Conservation (phyloP, 2,797 vertebrate genomes). For the Anguilla megastoma region DNA sequence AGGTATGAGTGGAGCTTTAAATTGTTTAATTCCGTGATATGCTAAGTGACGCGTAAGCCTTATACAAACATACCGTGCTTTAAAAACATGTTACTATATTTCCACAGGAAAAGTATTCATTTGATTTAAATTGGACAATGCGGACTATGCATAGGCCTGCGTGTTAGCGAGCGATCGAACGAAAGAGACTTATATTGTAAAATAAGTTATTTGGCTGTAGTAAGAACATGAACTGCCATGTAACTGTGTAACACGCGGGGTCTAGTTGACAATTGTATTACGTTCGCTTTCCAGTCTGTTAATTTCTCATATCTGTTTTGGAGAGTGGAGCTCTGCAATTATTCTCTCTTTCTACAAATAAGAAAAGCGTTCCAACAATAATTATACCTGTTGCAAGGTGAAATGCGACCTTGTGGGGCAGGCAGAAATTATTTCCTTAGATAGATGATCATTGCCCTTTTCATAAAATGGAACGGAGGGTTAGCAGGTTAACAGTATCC, state of each 20-base stretch:
- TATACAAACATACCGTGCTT: not conserved
- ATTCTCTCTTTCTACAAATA: not conserved
- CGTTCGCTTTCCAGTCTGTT: not conserved
- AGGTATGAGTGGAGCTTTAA: slow-evolving; percentile 63
- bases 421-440: not conserved
- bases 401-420: not conserved
- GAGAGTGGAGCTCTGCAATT: not conserved
- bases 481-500: not conserved
- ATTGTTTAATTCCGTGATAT: not conserved
- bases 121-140: not conserved
- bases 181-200: not conserved
- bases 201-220: not conserved
- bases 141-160: no score
- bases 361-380: not conserved
- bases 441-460: not conserved
- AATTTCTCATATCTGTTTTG: not conserved
- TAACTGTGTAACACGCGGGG: not conserved
- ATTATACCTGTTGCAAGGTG: not conserved
- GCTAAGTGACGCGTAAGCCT: not conserved
- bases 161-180: no score
- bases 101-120: not conserved
- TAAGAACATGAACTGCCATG: not conserved
- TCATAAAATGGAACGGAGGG: not conserved
- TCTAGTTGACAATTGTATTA: not conserved
- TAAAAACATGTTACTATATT: not conserved